Evolutionary conservation across 1,140 invertebrate species (phyloP).

Genomic region (Macrocentrus cingulum): DNA sequence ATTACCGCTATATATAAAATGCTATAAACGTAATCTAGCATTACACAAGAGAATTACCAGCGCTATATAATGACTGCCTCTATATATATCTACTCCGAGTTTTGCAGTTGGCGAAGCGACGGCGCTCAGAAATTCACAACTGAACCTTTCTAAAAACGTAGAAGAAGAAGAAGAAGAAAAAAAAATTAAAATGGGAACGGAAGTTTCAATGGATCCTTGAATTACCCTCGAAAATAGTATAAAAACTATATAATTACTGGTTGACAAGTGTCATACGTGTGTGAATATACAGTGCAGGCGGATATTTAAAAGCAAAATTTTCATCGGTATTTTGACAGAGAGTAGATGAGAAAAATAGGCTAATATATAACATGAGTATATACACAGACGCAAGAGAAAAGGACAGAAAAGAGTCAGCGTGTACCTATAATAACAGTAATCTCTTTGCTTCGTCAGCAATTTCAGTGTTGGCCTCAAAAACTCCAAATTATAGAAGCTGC

Average conservation of each 20-base stretch:
- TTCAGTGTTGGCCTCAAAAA: slow-evolving; percentile 55
- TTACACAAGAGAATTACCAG: not conserved
- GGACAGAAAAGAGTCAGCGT: slow-evolving; percentile 54
- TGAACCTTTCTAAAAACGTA: not conserved
- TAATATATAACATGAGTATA: slow-evolving; percentile 6
- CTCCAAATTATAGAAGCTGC: slow-evolving; percentile 59
- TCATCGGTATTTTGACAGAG: no score
- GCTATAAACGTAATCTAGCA: slow-evolving; percentile 6
- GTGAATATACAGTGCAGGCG: no score
- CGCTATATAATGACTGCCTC: not conserved
- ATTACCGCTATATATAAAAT: slow-evolving; percentile 11
- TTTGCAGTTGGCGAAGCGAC: not conserved
- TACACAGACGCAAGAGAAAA: slow-evolving; percentile 45
- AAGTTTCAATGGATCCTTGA: slow-evolving; percentile 3
- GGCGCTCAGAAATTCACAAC: not conserved
- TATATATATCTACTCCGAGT: not conserved
- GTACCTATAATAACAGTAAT: slow-evolving; percentile 57
- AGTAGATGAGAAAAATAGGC: no score
- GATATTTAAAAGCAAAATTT: no score
- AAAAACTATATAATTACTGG: no score
- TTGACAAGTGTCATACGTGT: no score
- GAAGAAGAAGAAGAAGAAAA: not conserved
- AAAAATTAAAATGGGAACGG: slow-evolving; percentile 11
- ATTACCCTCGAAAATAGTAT: no score
- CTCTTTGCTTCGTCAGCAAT: slow-evolving; percentile 52